phyloP scores from a whole-genome alignment of 2,113 vertebrate species.

The Tragelaphus strepsiceros region DNA sequence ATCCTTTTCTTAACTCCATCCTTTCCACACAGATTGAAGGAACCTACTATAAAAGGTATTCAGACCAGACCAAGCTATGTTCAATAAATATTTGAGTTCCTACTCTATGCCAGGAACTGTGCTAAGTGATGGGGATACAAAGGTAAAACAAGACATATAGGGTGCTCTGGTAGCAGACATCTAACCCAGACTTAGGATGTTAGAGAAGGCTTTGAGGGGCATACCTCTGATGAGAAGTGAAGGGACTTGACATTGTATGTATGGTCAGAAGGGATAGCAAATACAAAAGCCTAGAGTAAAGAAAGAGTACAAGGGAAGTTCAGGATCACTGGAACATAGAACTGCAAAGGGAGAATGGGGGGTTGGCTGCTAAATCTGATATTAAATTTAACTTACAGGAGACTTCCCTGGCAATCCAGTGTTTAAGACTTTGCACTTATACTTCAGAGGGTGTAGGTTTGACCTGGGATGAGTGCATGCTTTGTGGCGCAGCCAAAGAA shows the following conservation, averaged over 20 bases:
- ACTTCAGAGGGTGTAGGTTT: not conserved
- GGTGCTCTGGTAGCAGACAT: not conserved
- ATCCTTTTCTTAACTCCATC: not conserved
- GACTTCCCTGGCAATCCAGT: not conserved
- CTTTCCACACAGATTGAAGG: not conserved
- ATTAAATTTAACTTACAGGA: not conserved
- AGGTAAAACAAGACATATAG: not conserved
- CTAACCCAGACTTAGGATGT: not conserved
- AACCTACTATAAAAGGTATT: not conserved
- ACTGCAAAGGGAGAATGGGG: not conserved
- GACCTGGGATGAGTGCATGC: not conserved
- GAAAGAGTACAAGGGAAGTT: not conserved
- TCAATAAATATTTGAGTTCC: not conserved
- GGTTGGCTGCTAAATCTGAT: not conserved
- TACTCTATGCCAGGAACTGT: not conserved
- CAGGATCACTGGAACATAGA: not conserved
- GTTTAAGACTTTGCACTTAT: not conserved
- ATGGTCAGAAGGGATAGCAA: not conserved
- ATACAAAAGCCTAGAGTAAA: not conserved
- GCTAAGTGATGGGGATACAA: not conserved
- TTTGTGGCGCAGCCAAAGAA: not conserved
- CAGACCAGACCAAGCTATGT: not conserved
- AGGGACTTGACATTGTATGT: not conserved
- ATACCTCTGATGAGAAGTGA: not conserved
- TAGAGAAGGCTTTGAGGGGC: not conserved